phyloP scores from a whole-genome alignment of 1,140 invertebrate species.

The Platorchestia sp. region DNA sequence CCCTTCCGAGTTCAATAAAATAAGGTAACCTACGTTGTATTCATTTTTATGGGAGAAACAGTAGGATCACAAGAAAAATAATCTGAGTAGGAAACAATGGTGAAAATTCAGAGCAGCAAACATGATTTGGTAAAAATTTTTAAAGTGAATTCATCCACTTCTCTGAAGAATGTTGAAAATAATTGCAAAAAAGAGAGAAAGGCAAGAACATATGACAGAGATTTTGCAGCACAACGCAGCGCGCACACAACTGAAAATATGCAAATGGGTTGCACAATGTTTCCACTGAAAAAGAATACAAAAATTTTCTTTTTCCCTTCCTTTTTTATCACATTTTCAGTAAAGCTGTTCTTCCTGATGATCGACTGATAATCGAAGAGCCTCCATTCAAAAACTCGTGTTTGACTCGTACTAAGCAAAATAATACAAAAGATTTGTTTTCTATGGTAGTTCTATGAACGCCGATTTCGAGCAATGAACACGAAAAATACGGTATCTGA shows the following conservation, averaged over 20 bases:
- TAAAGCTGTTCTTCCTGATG: neutral
- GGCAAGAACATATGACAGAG: neutral
- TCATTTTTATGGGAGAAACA: neutral
- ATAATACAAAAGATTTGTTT: neutral
- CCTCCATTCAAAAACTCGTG: neutral
- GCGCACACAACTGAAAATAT: neutral
- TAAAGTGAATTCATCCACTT: neutral
- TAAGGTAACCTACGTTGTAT: neutral
- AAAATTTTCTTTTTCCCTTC: neutral
- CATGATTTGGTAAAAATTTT: neutral
- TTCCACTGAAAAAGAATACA: neutral
- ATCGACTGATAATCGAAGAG: no score
- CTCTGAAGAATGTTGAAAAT: neutral
- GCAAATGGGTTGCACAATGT: neutral
- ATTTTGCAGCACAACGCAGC: neutral
- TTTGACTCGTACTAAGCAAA: neutral
- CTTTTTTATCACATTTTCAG: neutral
- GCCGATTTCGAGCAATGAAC: neutral
- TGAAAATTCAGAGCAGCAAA: no score
- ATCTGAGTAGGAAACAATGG: neutral
- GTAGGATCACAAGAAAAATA: neutral
- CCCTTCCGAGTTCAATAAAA: neutral
- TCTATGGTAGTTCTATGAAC: neutral
- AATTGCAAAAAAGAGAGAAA: neutral
- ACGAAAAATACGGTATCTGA: neutral